A percentile compares a stretch with the other conserved stretches of the same genome.
Conservation (phyloP, 2,113 vertebrate genomes). For the Thoracochromis brauschi region DNA sequence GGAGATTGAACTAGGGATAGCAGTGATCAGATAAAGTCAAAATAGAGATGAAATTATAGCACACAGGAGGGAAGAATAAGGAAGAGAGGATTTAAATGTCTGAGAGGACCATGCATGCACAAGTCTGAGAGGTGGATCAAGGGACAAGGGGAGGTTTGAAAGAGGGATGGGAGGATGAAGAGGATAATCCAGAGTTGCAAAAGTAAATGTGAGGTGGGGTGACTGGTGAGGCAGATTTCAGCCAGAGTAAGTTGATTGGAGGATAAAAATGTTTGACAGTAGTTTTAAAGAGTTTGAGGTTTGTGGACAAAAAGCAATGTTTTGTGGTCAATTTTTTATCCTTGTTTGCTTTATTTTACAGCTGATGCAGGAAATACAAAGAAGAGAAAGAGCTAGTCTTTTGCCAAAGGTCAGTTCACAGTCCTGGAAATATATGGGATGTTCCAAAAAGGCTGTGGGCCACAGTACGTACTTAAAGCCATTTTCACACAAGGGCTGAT, state of each 20-base stretch:
- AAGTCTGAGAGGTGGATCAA: neutral
- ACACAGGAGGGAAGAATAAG: neutral
- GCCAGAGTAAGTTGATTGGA: neutral
- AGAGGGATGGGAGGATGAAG: neutral
- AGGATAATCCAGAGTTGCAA: neutral
- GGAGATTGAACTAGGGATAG: slow-evolving; percentile 1
- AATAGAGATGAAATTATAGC: slow-evolving; percentile 21
- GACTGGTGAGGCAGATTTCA: neutral
- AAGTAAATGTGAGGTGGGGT: slow-evolving; percentile 1
- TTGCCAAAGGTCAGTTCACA: neutral
- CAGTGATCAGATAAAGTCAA: slow-evolving; percentile 25
- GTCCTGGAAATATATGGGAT: neutral
- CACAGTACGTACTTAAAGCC: neutral
- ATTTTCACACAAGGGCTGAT: neutral
- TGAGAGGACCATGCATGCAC: neutral
- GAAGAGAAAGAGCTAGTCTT: neutral
- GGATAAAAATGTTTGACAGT: slow-evolving; percentile 9
- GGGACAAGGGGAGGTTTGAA: neutral
- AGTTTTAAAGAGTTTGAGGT: neutral
- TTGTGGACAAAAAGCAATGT: neutral
- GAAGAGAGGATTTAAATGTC: slow-evolving; percentile 17
- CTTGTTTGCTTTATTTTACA: neutral
- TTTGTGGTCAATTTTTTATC: neutral
- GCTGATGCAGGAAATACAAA: neutral
- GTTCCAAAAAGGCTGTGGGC: neutral